Evolutionary conservation across 2,888 invertebrate genomes (phyloP).

Genomic region (Pristionchus japonicus): DNA sequence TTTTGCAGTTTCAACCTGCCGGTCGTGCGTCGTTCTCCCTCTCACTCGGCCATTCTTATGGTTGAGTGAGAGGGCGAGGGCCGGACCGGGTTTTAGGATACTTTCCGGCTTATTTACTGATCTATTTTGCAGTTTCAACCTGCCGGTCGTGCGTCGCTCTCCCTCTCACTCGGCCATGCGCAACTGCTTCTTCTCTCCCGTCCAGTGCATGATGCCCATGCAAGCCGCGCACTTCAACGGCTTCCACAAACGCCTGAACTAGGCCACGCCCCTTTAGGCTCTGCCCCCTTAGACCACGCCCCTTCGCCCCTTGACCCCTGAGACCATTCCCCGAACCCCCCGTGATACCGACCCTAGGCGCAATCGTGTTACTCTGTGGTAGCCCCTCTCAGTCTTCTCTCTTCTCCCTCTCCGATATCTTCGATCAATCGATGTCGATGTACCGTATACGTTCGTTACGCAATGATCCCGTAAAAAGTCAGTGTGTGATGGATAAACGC

Average conservation of each 20-base stretch:
- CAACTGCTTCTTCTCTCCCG: slow-evolving; percentile 53
- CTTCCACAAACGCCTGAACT: slow-evolving; percentile 48
- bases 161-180: slow-evolving; percentile 43
- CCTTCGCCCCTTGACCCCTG: background rate
- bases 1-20: slow-evolving; percentile 18
- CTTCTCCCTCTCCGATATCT: background rate
- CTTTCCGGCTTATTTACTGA: background rate
- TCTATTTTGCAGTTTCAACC: background rate
- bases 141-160: slow-evolving; percentile 47
- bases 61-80: no score
- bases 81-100: no score
- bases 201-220: slow-evolving; percentile 53
- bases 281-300: background rate
- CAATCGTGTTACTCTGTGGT: background rate
- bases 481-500: slow-evolving; percentile 20
- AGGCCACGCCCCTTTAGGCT: background rate
- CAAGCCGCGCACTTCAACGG: slow-evolving; percentile 46
- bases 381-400: background rate
- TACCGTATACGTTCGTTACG: background rate
- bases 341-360: slow-evolving; percentile 16
- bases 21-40: slow-evolving; percentile 47
- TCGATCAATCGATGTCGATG: background rate
- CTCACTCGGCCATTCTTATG: slow-evolving; percentile 38
- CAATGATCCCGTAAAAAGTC: background rate
- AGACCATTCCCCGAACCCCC: background rate